A percentile compares a stretch with the other conserved stretches of the same genome.
These are phyloP conservation scores for Phaetusa simplex DNA, from an alignment of 2,113 vertebrate species.

Conservation along the genomic window DNA sequence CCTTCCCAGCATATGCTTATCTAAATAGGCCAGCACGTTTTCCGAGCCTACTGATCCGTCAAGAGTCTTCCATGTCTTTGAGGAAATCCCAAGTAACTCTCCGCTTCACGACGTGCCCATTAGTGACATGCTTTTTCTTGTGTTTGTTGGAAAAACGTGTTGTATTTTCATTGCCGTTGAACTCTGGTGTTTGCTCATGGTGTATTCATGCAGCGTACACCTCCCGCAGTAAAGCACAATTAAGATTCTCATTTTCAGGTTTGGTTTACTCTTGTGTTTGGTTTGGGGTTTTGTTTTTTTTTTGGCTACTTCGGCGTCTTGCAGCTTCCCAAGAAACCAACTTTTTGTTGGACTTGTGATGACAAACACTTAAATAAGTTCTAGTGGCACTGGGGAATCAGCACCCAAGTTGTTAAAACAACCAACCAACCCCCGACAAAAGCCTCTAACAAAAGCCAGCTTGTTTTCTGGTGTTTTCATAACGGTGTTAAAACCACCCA, in stretches of 20 bases:
- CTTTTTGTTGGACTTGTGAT: neutral
- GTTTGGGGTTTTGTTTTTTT: neutral
- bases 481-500: neutral
- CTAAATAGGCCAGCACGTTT: neutral
- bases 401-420: neutral
- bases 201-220: no score
- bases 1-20: neutral
- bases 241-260: neutral
- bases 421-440: neutral
- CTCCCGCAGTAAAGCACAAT: neutral
- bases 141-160: neutral
- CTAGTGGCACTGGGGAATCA: no score
- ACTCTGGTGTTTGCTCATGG: fast-evolving
- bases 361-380: neutral
- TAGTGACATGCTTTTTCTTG: neutral
- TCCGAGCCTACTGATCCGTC: neutral
- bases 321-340: neutral
- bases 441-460: neutral
- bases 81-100: neutral
- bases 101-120: fast-evolving
- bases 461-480: neutral
- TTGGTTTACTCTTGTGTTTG: neutral
- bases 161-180: neutral
- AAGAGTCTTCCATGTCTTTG: neutral
- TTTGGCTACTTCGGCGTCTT: neutral